A percentile compares a stretch with the other conserved stretches of the same genome.
Conservation (phyloP, 1,140 invertebrate species). For the Drosophila mayri region DNA sequence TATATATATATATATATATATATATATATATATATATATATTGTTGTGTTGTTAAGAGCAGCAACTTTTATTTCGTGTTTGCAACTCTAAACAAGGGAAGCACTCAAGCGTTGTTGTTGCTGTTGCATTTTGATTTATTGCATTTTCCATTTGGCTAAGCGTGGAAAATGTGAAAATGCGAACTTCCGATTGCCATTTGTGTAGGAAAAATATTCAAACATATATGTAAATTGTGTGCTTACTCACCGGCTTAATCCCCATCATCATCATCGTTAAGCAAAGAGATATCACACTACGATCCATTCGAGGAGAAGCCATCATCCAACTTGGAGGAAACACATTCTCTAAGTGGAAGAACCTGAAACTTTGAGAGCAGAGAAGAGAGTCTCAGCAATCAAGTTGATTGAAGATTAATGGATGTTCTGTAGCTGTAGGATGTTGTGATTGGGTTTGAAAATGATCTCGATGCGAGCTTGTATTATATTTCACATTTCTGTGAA, state of each 20-base stretch:
- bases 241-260: conserved; percentile 11
- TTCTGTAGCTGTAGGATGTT: conserved; percentile 37
- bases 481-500: conserved; percentile 33
- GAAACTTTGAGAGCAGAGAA: conserved; percentile 12
- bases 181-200: conserved; percentile 63
- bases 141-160: conserved; percentile 56
- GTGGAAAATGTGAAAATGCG: conserved; percentile 60
- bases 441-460: conserved; percentile 1
- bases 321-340: conserved; percentile 2
- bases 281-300: conserved; percentile 9
- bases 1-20: too few relatives aligned
- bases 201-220: background rate
- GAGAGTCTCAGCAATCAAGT: conserved; percentile 8
- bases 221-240: conserved; percentile 31
- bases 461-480: background rate
- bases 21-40: too few relatives aligned
- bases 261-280: conserved; percentile 6
- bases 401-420: conserved; percentile 14
- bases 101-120: conserved; percentile 41
- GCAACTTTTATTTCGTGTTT: conserved; percentile 46
- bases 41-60: conserved; percentile 12
- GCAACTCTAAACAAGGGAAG: conserved; percentile 36
- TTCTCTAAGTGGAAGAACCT: conserved; percentile 29
- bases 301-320: conserved; percentile 28
- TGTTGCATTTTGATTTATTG: conserved; percentile 57